phyloP scores from a whole-genome alignment of 2,113 vertebrate genomes.

The Labeo rohita region DNA sequence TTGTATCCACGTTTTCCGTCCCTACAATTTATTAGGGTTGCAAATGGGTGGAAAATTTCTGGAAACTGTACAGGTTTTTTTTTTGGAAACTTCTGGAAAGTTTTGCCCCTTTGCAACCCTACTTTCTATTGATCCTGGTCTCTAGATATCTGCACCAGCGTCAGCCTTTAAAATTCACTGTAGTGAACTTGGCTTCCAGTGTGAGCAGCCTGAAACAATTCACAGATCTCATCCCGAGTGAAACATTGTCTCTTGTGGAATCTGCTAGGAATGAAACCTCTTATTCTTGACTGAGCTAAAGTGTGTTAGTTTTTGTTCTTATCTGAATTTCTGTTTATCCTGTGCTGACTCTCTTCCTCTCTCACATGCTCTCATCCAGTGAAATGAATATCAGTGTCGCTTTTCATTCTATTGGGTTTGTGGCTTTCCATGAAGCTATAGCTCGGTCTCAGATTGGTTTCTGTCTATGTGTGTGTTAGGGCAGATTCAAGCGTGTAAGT shows the following conservation, averaged over 20 bases:
- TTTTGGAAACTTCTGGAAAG: too few relatives aligned
- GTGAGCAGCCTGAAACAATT: background rate
- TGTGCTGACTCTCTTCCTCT: background rate
- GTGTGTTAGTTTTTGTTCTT: background rate
- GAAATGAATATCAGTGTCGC: background rate
- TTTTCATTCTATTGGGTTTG: background rate
- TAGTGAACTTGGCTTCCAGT: background rate
- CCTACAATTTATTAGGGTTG: too few relatives aligned
- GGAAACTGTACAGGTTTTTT: too few relatives aligned
- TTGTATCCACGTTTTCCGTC: too few relatives aligned
- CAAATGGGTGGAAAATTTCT: too few relatives aligned
- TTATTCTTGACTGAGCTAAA: background rate
- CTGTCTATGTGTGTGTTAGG: background rate
- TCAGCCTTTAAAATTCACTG: background rate
- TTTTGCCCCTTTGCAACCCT: too few relatives aligned
- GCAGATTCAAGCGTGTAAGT: background rate
- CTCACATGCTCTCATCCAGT: background rate
- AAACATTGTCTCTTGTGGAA: background rate
- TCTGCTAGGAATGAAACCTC: background rate
- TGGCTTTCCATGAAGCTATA: conserved; percentile 29
- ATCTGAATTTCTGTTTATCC: background rate
- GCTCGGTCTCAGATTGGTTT: background rate
- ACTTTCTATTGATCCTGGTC: background rate
- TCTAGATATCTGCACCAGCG: background rate
- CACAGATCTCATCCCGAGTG: background rate